phyloP scores from a whole-genome alignment of 2,113 vertebrate genomes.

The Podiceps cristatus region DNA sequence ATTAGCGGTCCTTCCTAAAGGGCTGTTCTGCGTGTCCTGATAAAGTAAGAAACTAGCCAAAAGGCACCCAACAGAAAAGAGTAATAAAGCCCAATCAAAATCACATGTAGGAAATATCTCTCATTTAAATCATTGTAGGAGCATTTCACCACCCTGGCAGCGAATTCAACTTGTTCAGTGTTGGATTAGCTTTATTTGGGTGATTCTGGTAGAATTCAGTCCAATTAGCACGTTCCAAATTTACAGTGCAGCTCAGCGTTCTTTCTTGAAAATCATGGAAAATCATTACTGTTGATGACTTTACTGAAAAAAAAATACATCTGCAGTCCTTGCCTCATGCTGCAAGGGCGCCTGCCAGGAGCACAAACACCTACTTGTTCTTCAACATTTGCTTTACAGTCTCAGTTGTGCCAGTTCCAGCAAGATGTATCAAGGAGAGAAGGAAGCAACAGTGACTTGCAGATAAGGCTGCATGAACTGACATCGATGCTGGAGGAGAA shows the following conservation, averaged over 20 bases:
- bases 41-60: neutral
- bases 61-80: neutral
- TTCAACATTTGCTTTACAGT: conserved; percentile 43
- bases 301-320: neutral
- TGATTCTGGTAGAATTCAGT: neutral
- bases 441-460: conserved; percentile 81
- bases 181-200: neutral
- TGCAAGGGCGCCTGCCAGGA: neutral
- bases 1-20: neutral
- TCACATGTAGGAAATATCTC: fast-evolving
- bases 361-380: neutral
- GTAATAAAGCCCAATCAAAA: neutral
- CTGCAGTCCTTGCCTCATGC: fast-evolving
- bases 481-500: conserved; percentile 84
- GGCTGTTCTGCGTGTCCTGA: neutral
- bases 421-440: conserved; percentile 79
- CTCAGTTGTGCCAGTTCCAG: conserved; percentile 85
- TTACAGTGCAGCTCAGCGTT: neutral
- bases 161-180: neutral
- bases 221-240: neutral
- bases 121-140: neutral
- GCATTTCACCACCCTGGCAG: neutral
- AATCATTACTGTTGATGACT: neutral
- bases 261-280: neutral
- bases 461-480: conserved; percentile 87